Evolutionary conservation across 2,797 vertebrate genomes (phyloP).

Genomic region (Artibeus jamaicensis): DNA sequence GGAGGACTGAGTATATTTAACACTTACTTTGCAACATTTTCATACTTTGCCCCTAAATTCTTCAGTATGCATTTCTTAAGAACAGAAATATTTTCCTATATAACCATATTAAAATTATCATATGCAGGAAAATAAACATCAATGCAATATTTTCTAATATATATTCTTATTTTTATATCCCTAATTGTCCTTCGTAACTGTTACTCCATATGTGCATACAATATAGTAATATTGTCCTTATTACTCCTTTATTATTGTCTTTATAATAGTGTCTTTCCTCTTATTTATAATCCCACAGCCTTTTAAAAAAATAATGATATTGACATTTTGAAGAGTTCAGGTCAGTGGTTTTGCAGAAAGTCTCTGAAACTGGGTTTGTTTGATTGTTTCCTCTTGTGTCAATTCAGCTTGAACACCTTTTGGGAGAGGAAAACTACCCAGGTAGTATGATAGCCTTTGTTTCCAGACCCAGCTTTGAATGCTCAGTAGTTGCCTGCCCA

Average conservation of each 20-base stretch:
- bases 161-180: neutral
- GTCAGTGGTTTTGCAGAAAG: neutral
- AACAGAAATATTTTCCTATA: neutral
- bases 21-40: constrained; percentile 8
- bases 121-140: neutral
- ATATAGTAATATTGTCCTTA: neutral
- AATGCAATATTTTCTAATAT: neutral
- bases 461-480: neutral
- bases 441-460: neutral
- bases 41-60: neutral
- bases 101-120: neutral
- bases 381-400: neutral
- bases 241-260: no score
- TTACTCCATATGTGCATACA: accelerated
- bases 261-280: neutral
- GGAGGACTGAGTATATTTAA: neutral
- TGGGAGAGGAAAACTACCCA: neutral
- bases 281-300: neutral
- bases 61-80: neutral
- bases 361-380: neutral
- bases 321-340: neutral
- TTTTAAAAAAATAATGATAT: neutral
- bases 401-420: neutral
- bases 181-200: neutral
- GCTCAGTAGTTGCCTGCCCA: neutral